Evolutionary conservation across 2,113 vertebrate genomes (phyloP), one percentile per base, ranked within the genome.

Genomic region (Xerus inauris): DNA sequence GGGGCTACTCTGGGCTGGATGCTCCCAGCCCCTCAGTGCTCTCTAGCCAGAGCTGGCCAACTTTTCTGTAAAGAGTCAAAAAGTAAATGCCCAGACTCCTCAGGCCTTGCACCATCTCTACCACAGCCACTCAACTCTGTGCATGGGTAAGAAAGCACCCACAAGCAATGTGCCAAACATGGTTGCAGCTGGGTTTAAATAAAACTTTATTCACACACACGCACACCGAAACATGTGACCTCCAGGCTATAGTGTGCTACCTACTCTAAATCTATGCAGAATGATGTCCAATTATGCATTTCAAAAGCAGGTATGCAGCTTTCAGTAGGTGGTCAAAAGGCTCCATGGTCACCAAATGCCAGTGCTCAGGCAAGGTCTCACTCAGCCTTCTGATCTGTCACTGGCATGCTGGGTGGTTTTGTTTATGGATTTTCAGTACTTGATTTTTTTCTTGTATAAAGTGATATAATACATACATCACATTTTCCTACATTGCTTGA

Each of bases 321-420:
- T 75, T 54, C 38, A 11, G n/a, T 40, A 79, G 54, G 84, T 12
- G 45, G 26, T 47, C 20, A 8, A 69, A 72, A 1, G 22, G 12
- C 4, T 17, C 5, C 13, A 19, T 11, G 2, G 6, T 0, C 10
- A n/a, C 10, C 7, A 26, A 38, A 10, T 9, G 20, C 5, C 22
- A 45, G 54, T 0, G 12, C 20, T 73, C 42, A 2, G 26, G 8
- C 16, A n/a, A 51, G 54, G 32, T 22, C 11, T 84, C 7, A 3
- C 5, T 69, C 24, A 38, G 9, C 7, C 38, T 79, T 62, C 47
- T 6, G 7, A 28, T 1, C 59, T 6, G 26, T 47, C 38, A 19
- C 13, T 7, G 38, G 42, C 8, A 0, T 3, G 3, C 14, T 0
- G 8, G 35, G 45, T 49, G 45, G 1, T 3, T 19, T 24, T 72